Conservation (phyloP, 2,113 vertebrate genomes). For the Halcyon senegalensis region DNA sequence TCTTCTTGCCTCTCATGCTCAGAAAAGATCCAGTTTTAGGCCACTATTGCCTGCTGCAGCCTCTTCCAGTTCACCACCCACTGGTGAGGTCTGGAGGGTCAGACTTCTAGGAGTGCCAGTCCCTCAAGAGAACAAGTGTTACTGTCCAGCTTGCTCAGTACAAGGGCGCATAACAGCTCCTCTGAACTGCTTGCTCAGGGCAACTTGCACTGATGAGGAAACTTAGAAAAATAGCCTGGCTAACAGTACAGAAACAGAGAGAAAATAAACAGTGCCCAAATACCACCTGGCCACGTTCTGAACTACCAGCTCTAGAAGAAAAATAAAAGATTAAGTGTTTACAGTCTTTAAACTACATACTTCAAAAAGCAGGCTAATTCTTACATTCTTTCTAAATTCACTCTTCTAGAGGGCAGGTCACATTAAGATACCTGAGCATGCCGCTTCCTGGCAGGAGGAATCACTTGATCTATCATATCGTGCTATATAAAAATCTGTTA, state of each 20-base stretch:
- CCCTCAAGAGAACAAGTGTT: not conserved
- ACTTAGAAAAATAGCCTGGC: not conserved
- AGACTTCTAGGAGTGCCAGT: not conserved
- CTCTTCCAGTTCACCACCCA: not conserved
- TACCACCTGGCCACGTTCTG: not conserved
- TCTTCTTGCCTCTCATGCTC: not conserved
- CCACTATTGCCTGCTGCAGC: not conserved
- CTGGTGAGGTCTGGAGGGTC: not conserved
- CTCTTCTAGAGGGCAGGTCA: not conserved
- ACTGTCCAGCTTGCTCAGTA: not conserved
- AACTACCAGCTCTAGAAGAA: not conserved
- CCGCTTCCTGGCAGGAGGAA: not conserved
- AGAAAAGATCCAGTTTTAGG: not conserved
- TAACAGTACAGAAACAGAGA: not conserved
- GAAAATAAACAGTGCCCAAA: not conserved
- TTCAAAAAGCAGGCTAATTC: not conserved
- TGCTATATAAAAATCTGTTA: not conserved
- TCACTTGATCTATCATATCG: not conserved
- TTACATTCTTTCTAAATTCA: not conserved
- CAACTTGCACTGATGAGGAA: not conserved
- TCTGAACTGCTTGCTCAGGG: not conserved
- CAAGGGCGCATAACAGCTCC: not conserved
- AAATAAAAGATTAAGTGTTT: not conserved
- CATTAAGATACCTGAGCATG: not conserved
- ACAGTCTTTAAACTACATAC: not conserved